Conservation (phyloP, 35 echinoderm and acorn worm species). For the Apostichopus japonicus region DNA sequence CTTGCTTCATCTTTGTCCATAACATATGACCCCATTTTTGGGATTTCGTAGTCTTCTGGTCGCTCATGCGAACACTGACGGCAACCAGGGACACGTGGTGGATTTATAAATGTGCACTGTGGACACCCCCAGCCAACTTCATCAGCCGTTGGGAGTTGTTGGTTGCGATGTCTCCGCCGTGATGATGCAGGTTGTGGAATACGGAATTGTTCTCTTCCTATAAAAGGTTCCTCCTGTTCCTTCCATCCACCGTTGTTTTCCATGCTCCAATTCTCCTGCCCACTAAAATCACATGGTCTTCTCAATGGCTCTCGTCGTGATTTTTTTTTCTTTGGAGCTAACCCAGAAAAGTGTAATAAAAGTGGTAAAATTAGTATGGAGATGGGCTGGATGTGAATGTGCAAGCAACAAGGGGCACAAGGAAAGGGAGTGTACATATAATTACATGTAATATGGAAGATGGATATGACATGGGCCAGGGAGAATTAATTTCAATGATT, state of each 20-base stretch:
- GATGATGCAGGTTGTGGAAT: not conserved
- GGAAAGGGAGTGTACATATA: too few relatives aligned
- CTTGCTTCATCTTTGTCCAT: slow-evolving; percentile 46
- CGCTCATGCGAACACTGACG: not conserved
- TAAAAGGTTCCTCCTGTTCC: too few relatives aligned
- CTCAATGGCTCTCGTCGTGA: not conserved
- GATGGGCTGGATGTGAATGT: too few relatives aligned
- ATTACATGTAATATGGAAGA: too few relatives aligned
- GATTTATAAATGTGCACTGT: slow-evolving; percentile 22
- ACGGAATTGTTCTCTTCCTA: too few relatives aligned
- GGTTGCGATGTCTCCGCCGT: not conserved
- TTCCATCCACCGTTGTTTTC: too few relatives aligned
- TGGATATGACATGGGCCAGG: too few relatives aligned
- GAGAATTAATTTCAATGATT: too few relatives aligned
- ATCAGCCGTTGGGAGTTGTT: not conserved
- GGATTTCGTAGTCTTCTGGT: slow-evolving; percentile 10
- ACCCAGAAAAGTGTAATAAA: not conserved
- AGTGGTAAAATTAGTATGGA: not conserved
- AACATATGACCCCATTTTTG: slow-evolving; percentile 20
- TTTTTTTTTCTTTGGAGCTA: not conserved
- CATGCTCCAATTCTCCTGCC: too few relatives aligned
- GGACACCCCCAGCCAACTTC: slow-evolving; percentile 44
- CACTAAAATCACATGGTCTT: not conserved
- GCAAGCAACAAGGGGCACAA: too few relatives aligned
- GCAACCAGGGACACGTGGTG: slow-evolving; percentile 23